Conservation (phyloP, 2,888 invertebrate genomes). For the Lacanobia oleracea region DNA sequence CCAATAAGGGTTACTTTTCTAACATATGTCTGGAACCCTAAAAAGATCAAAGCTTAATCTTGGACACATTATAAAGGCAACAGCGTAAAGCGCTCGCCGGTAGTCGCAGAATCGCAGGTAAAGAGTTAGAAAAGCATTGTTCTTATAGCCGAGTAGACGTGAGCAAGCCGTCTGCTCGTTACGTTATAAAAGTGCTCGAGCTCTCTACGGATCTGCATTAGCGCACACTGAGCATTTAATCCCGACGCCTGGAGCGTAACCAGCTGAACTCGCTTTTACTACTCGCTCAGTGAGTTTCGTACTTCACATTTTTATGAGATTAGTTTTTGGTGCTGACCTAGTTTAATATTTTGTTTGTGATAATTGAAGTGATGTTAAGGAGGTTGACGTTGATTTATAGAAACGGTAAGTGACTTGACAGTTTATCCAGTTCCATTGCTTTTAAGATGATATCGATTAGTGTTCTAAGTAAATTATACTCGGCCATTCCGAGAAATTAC, state of each 20-base stretch:
- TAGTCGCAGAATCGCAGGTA: constrained; percentile 44
- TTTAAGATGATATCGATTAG: background rate
- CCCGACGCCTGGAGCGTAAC: constrained; percentile 57
- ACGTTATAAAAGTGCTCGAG: constrained; percentile 68
- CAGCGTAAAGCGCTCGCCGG: constrained; percentile 30
- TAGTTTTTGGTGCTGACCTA: constrained; percentile 45
- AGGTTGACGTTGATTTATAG: constrained; percentile 25
- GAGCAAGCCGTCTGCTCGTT: constrained; percentile 67
- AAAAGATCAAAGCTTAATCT: constrained; percentile 47
- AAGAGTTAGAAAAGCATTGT: constrained; percentile 68
- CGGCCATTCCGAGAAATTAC: constrained; percentile 1
- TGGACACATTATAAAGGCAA: constrained; percentile 55
- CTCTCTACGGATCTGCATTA: constrained; percentile 68
- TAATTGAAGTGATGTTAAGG: constrained; percentile 17
- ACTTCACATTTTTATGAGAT: constrained; percentile 48
- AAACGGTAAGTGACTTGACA: constrained; percentile 1
- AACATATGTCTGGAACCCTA: no score
- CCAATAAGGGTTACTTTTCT: no score
- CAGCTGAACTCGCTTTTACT: constrained; percentile 60
- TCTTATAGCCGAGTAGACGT: constrained; percentile 67
- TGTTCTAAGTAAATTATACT: background rate
- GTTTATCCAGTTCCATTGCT: background rate
- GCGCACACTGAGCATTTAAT: constrained; percentile 70
- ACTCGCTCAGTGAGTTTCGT: constrained; percentile 33
- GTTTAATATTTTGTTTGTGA: constrained; percentile 35